A percentile compares a stretch with the other conserved stretches of the same genome.
phyloP scores from a whole-genome alignment of 2,888 invertebrate species.

The Pyrochroa serraticornis region DNA sequence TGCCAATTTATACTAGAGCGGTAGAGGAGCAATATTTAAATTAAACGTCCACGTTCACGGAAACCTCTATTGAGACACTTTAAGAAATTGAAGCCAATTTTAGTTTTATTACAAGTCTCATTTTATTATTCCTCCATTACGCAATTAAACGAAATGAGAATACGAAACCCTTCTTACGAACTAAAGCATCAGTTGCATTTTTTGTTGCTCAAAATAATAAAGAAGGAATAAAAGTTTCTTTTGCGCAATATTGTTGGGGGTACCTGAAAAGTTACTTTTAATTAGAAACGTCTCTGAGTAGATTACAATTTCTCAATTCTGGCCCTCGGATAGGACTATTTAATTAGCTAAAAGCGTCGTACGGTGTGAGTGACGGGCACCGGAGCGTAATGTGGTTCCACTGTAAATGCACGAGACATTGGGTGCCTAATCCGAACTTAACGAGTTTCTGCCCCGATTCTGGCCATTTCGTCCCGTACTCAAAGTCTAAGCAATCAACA shows the following conservation, averaged over 20 bases:
- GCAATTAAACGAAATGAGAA: too few species aligned
- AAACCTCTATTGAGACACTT: neutral
- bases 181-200: too few species aligned
- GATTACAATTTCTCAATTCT: neutral
- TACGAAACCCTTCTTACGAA: too few species aligned
- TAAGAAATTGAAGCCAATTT: slow-evolving; percentile 11
- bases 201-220: too few species aligned
- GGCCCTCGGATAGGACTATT: slow-evolving; percentile 36
- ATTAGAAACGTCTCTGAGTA: neutral
- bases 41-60: too few species aligned
- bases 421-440: slow-evolving; percentile 57
- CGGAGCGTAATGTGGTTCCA: slow-evolving; percentile 38
- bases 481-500: slow-evolving; percentile 51
- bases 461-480: slow-evolving; percentile 39
- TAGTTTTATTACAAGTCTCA: slow-evolving; percentile 11
- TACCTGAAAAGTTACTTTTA: too few species aligned
- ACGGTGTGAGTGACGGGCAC: slow-evolving; percentile 41
- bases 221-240: too few species aligned
- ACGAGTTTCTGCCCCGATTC: slow-evolving; percentile 53
- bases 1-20: too few species aligned
- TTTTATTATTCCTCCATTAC: slow-evolving; percentile 5
- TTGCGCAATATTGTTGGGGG: too few species aligned
- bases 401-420: slow-evolving; percentile 52
- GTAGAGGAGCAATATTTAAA: too few species aligned
- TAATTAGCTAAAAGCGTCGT: slow-evolving; percentile 50